Evolutionary conservation across 2,888 invertebrate genomes (phyloP).

Genomic region (Parnassius mnemosyne): DNA sequence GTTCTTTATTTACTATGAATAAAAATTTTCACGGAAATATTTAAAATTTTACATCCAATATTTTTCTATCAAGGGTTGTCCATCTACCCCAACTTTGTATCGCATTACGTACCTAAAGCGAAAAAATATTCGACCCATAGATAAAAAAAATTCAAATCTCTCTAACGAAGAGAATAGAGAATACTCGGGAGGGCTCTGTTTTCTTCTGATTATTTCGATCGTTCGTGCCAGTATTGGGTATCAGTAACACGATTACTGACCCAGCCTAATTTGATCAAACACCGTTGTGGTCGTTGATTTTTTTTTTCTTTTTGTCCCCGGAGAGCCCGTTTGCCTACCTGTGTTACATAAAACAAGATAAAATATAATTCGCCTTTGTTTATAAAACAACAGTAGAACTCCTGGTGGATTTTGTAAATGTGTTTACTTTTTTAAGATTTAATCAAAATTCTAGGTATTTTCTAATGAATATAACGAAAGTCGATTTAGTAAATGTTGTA

Average conservation of each 20-base stretch:
- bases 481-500: too few species aligned
- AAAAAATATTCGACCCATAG: slow-evolving; percentile 36
- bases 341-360: slow-evolving; percentile 42
- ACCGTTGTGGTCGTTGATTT: slow-evolving; percentile 56
- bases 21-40: slow-evolving; percentile 28
- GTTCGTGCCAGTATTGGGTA: slow-evolving; percentile 70
- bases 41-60: slow-evolving; percentile 51
- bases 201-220: slow-evolving; percentile 68
- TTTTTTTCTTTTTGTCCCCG: slow-evolving; percentile 56
- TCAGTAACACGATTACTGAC: slow-evolving; percentile 79
- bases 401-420: too few species aligned
- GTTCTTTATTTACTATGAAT: slow-evolving; percentile 45
- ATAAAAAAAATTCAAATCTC: slow-evolving; percentile 66
- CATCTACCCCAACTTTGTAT: slow-evolving; percentile 61
- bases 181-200: slow-evolving; percentile 72
- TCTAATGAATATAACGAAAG: too few species aligned
- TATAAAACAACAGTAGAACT: background rate
- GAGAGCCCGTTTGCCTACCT: slow-evolving; percentile 54
- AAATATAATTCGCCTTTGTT: slow-evolving; percentile 33
- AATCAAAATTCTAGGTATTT: too few species aligned
- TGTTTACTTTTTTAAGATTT: too few species aligned
- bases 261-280: slow-evolving; percentile 74
- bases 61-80: slow-evolving; percentile 75
- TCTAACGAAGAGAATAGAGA: slow-evolving; percentile 69
- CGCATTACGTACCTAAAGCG: slow-evolving; percentile 68